These are phyloP conservation scores for Hyposmocoma kahamanoa DNA, from an alignment of 1,140 invertebrate species.

Conservation along the genomic window DNA sequence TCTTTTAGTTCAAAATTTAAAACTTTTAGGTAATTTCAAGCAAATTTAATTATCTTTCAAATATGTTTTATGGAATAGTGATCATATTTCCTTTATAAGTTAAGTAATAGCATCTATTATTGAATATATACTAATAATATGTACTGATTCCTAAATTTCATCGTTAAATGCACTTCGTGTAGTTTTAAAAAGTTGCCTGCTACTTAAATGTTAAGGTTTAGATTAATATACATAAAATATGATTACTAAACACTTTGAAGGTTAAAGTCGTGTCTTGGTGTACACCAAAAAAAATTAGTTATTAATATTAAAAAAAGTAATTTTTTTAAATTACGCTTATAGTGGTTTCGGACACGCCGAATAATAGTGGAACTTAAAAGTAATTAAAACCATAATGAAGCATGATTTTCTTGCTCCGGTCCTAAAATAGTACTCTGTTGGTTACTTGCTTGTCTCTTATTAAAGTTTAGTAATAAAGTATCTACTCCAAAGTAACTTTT, in stretches of 20 bases:
- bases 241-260: constrained; percentile 34
- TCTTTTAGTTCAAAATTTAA: constrained; percentile 13
- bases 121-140: constrained; percentile 12
- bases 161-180: constrained; percentile 49
- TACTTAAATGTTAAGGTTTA: constrained; percentile 44
- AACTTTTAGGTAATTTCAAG: constrained; percentile 35
- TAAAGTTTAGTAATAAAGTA: constrained; percentile 70
- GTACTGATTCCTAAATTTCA: constrained; percentile 22
- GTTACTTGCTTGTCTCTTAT: constrained; percentile 54
- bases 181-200: constrained; percentile 52
- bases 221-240: constrained; percentile 31
- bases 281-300: constrained; percentile 40
- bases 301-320: constrained; percentile 17
- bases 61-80: constrained; percentile 29
- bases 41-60: constrained; percentile 63
- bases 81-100: constrained; percentile 19
- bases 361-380: constrained; percentile 24
- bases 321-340: constrained; percentile 48
- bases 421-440: constrained; percentile 40
- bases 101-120: constrained; percentile 9
- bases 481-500: constrained; percentile 71
- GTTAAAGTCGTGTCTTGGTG: constrained; percentile 40
- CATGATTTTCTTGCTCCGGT: constrained; percentile 43
- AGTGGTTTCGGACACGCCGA: constrained; percentile 43
- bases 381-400: constrained; percentile 32